Evolutionary conservation across 2,113 vertebrate species (phyloP).

Genomic region (Triplophysa rosa): DNA sequence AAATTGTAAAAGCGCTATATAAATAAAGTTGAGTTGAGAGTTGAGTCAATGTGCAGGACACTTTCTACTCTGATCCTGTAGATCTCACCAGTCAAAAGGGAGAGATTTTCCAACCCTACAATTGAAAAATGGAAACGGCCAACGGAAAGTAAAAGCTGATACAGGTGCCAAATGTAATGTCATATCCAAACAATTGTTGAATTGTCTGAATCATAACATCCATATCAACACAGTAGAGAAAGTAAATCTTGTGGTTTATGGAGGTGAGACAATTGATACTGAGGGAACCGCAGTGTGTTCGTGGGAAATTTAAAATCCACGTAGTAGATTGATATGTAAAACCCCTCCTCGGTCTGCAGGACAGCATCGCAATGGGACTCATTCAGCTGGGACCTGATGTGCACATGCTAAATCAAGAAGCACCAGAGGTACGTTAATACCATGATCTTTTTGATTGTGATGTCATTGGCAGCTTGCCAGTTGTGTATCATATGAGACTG

Average conservation of each 20-base stretch:
- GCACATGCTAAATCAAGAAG: neutral
- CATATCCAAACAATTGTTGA: neutral
- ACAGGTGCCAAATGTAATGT: slow-evolving; percentile 13
- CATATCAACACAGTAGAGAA: neutral
- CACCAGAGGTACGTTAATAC: slow-evolving; percentile 8
- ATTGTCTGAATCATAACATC: neutral
- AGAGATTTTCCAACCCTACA: neutral
- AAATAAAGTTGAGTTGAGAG: no score
- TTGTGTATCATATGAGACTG: slow-evolving; percentile 19
- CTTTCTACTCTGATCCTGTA: slow-evolving; percentile 6
- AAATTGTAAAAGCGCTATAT: no score
- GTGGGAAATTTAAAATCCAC: neutral
- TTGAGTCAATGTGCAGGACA: neutral
- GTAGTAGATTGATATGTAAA: slow-evolving; percentile 9
- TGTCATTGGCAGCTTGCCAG: neutral
- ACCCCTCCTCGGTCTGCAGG: slow-evolving; percentile 8
- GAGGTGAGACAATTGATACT: neutral
- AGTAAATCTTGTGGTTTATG: slow-evolving; percentile 13
- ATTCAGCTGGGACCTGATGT: neutral
- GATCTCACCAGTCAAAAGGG: neutral
- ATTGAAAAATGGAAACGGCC: neutral
- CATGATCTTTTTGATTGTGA: slow-evolving; percentile 25
- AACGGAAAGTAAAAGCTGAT: slow-evolving; percentile 23
- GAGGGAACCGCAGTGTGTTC: neutral
- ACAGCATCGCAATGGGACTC: neutral